Evolutionary conservation across 2,797 vertebrate species (phyloP).

Genomic region (Molothrus ater): DNA sequence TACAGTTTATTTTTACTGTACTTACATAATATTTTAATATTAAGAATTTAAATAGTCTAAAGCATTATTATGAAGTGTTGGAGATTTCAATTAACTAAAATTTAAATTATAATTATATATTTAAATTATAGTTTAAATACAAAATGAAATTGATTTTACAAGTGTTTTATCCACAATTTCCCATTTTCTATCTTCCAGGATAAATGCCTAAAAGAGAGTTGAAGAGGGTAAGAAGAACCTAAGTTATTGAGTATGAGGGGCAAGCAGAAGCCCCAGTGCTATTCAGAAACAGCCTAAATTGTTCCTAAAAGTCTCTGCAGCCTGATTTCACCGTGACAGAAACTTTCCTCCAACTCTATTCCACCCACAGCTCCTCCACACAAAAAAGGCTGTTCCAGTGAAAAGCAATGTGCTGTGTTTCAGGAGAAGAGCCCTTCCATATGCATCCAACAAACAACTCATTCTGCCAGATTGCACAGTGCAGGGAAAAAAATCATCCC

Average conservation of each 20-base stretch:
- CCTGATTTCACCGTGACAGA: not conserved
- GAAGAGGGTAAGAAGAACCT: not conserved
- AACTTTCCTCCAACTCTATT: constrained; percentile 32
- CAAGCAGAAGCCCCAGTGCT: not conserved
- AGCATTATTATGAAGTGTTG: not conserved
- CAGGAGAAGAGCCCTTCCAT: constrained; percentile 3
- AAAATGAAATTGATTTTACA: not conserved
- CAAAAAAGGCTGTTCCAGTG: constrained; percentile 17
- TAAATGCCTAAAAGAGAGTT: not conserved
- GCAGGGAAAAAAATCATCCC: not conserved
- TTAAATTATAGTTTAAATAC: not conserved
- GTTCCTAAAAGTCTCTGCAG: not conserved
- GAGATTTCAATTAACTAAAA: not conserved
- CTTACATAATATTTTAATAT: constrained; percentile 67
- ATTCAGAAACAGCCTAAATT: not conserved
- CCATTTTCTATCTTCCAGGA: not conserved
- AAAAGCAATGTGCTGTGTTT: not conserved
- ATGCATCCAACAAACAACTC: not conserved
- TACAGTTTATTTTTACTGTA: constrained; percentile 64
- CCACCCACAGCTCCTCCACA: constrained; percentile 49
- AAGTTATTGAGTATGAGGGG: not conserved
- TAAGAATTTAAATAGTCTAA: constrained; percentile 27
- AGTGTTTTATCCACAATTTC: not conserved
- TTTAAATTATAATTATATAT: not conserved
- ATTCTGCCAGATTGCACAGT: not conserved